Conservation (phyloP, 2,888 invertebrate species). For the Phania funesta region DNA sequence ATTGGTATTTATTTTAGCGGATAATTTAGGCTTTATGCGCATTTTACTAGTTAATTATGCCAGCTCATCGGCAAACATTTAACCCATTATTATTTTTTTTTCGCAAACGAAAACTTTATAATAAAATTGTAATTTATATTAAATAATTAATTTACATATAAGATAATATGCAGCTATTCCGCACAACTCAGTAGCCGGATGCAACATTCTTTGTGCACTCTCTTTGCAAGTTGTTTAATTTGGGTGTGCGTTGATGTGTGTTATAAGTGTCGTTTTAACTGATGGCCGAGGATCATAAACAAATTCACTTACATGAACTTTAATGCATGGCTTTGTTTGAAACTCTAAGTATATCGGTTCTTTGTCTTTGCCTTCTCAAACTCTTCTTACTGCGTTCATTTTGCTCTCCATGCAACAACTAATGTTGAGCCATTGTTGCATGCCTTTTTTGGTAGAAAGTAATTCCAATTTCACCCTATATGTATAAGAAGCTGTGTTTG, state of each 20-base stretch:
- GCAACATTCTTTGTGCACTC: not conserved
- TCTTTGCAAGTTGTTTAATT: not conserved
- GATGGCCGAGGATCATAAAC: conserved; percentile 64
- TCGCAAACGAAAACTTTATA: too few species aligned
- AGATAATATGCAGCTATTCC: too few species aligned
- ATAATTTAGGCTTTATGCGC: too few species aligned
- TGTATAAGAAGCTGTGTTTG: not conserved
- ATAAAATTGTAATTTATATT: too few species aligned
- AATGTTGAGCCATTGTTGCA: not conserved
- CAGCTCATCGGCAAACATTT: too few species aligned
- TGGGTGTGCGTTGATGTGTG: not conserved
- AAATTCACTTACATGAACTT: conserved; percentile 69
- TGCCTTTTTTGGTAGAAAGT: not conserved
- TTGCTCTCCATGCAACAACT: not conserved
- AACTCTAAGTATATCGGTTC: not conserved
- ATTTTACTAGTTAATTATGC: too few species aligned
- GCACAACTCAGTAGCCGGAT: not conserved
- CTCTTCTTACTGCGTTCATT: not conserved
- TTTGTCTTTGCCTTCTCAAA: not conserved
- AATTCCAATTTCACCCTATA: not conserved
- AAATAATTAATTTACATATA: too few species aligned
- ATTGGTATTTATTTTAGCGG: too few species aligned
- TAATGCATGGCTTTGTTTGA: conserved; percentile 47
- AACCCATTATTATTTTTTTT: too few species aligned
- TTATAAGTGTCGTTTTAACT: conserved; percentile 25